Evolutionary conservation across 2,797 vertebrate genomes (phyloP), one percentile per base, ranked within the genome.

Genomic region (Rachycentron canadum): DNA sequence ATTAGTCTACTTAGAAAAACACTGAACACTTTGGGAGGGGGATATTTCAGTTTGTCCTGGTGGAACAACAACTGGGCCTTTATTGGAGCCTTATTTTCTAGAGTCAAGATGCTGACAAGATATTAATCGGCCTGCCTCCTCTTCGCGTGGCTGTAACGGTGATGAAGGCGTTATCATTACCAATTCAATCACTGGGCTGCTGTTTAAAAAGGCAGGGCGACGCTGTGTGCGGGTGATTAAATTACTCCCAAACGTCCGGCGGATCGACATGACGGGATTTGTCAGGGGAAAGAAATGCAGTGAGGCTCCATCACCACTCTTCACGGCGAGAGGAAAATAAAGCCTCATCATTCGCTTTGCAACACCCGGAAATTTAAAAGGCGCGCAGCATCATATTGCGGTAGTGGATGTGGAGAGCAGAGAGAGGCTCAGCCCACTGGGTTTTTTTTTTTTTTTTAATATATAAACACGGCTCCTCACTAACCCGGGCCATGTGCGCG

Each of bases 321-420:
- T 34, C 26, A 25, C 38, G 5, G 8, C 30, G 36, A 69, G 12
- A 8, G 19, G 38, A 21, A 34, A 58, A 79, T 82, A 82, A 32
- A 72, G 79, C 85, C 58, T 79, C 81, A 88, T 88, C 88, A 84
- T 73, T 34, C 55, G 43, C 64, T 64, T 47, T 73, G 76, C 81
- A 86, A 41, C 82, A 92, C 87, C 88, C 92, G 92, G 92, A 93
- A 89, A 94, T 90, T 71, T 79, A 36, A 74, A 62, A 82, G 65
- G 78, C 88, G 84, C 87, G 73, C 55, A 81, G 87, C 92, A 93
- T 93, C 91, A 91, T 86, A 88, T 79, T 93, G 93, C 92, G 88
- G 90, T 88, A 90, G 79, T 55, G 53, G 59, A 61, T 59, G 40
- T 52, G 67, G 75, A 74, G 43, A 71, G 9, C 50, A 74, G 8